Evolutionary conservation across 2,797 vertebrate species (phyloP).

Genomic region (Rachycentron canadum): DNA sequence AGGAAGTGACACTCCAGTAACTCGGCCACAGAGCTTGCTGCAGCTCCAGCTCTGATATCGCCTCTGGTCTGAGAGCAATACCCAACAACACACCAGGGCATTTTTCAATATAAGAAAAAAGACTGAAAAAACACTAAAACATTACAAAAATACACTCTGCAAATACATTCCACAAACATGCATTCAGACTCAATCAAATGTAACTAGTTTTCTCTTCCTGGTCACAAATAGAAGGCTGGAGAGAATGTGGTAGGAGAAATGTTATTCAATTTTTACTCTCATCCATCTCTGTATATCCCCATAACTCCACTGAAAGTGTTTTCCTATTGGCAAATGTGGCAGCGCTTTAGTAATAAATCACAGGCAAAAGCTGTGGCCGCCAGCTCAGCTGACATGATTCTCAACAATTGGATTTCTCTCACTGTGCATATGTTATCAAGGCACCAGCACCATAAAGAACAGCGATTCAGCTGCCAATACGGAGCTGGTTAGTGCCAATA

Average conservation of each 20-base stretch:
- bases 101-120: neutral
- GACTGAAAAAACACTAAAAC: constrained; percentile 10
- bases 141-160: constrained; percentile 31
- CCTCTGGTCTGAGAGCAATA: constrained; percentile 14
- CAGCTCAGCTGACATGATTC: constrained; percentile 73
- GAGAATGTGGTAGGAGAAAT: constrained; percentile 55
- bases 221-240: constrained; percentile 39
- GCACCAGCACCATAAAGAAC: constrained; percentile 38
- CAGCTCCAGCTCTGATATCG: constrained; percentile 1
- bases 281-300: constrained; percentile 82
- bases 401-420: constrained; percentile 77
- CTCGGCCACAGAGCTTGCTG: constrained; percentile 14
- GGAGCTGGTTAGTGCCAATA: neutral
- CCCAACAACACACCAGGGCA: constrained; percentile 5
- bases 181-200: constrained; percentile 24
- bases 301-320: constrained; percentile 75
- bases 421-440: constrained; percentile 64
- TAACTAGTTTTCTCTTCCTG: constrained; percentile 32
- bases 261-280: constrained; percentile 76
- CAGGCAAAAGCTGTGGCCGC: constrained; percentile 62
- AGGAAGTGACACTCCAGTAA: constrained; percentile 51
- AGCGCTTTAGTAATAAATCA: constrained; percentile 82
- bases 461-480: constrained; percentile 28
- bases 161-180: constrained; percentile 19
- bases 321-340: constrained; percentile 84